Evolutionary conservation across 2,797 vertebrate genomes (phyloP).

Genomic region (Mormyrus proboscirostris): DNA sequence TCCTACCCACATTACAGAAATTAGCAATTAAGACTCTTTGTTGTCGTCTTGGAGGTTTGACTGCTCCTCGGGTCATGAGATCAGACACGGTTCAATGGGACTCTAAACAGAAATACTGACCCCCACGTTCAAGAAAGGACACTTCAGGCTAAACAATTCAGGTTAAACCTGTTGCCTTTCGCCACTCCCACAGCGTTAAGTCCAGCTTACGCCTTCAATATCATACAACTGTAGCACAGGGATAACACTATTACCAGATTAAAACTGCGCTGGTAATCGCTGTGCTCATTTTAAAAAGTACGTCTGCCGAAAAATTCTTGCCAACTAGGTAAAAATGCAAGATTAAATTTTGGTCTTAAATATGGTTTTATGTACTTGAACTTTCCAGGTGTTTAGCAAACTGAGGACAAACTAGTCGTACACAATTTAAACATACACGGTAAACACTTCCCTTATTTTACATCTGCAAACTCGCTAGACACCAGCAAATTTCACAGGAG

Average conservation of each 20-base stretch:
- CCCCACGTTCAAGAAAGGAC: background rate
- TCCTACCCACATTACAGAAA: background rate
- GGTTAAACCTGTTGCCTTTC: background rate
- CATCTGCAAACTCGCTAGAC: background rate
- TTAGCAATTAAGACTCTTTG: background rate
- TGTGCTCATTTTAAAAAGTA: background rate
- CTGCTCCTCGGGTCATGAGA: background rate
- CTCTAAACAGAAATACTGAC: background rate
- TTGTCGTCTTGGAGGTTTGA: background rate
- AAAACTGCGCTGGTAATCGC: background rate
- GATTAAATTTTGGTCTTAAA: background rate
- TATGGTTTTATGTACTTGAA: background rate
- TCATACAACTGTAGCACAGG: background rate
- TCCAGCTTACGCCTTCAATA: background rate
- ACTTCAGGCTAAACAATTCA: background rate
- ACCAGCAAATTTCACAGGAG: background rate
- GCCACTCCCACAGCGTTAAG: background rate
- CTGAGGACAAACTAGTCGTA: background rate
- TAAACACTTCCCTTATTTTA: background rate
- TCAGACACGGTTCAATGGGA: background rate
- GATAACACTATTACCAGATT: constrained; percentile 4
- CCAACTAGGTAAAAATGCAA: background rate
- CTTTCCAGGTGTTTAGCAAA: background rate
- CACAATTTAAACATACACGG: background rate
- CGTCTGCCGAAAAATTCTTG: background rate